phyloP scores from a whole-genome alignment of 2,888 invertebrate genomes.

The Sipha maydis region DNA sequence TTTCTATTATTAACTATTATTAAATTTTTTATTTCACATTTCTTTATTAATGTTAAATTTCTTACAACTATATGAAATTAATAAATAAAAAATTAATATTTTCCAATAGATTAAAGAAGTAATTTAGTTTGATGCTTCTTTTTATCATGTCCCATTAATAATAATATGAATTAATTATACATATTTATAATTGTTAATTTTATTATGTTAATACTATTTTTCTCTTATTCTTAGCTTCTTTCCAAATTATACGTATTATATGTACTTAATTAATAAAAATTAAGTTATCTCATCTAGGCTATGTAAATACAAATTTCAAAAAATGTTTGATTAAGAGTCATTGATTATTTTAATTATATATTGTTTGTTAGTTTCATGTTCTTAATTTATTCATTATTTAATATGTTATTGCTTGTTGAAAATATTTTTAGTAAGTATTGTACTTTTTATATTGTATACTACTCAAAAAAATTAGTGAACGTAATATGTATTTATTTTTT shows the following conservation, averaged over 20 bases:
- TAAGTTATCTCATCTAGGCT: too few species aligned
- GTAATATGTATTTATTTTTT: not conserved
- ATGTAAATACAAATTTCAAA: too few species aligned
- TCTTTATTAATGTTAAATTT: constrained; percentile 25
- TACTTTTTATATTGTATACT: not conserved
- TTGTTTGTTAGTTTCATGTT: not conserved
- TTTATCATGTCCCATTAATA: not conserved
- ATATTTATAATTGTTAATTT: constrained; percentile 10
- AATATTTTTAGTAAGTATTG: constrained; percentile 1
- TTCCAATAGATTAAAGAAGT: too few species aligned
- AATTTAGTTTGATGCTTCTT: not conserved
- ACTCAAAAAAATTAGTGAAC: not conserved
- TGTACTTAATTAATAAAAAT: too few species aligned
- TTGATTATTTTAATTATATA: constrained; percentile 9
- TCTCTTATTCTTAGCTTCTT: too few species aligned
- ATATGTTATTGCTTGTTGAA: not conserved
- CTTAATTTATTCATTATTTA: not conserved
- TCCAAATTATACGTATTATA: too few species aligned
- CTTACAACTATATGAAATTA: not conserved
- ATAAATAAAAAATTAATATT: not conserved
- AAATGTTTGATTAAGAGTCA: not conserved
- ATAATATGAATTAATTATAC: not conserved
- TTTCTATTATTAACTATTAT: not conserved
- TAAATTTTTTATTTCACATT: constrained; percentile 20
- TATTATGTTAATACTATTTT: not conserved